phyloP scores from a whole-genome alignment of 1,140 invertebrate species.

The Schlechtendalia chinensis region DNA sequence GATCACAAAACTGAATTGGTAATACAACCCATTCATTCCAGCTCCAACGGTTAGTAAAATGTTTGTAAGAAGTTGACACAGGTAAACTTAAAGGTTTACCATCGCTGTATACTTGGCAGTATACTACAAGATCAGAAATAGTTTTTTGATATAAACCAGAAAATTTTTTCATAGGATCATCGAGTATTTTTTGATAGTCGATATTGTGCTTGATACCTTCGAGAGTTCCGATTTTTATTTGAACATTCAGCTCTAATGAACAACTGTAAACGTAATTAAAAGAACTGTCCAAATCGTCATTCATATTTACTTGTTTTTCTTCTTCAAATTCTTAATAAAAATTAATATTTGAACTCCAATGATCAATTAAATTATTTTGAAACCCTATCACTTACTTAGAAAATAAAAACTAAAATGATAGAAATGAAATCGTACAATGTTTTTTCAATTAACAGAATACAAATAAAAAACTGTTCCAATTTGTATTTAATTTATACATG shows the following conservation, averaged over 20 bases:
- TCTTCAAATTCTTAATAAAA: background rate
- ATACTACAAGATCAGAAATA: constrained; percentile 84
- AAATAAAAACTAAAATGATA: background rate
- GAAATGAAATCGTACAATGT: no score
- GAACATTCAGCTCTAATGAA: constrained; percentile 78
- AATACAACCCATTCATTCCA: constrained; percentile 98
- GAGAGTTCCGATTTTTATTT: constrained; percentile 94
- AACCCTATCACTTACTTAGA: background rate
- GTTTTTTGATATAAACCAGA: constrained; percentile 79
- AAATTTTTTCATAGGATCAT: constrained; percentile 86
- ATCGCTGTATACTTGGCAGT: constrained; percentile 83
- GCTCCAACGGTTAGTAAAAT: constrained; percentile 88
- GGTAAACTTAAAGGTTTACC: constrained; percentile 81
- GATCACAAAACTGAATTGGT: constrained; percentile 86
- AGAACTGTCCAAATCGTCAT: constrained; percentile 53
- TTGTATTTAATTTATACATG: no score
- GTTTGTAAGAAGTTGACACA: constrained; percentile 88
- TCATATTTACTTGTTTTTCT: constrained; percentile 1
- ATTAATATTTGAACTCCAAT: background rate
- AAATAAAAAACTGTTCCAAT: no score
- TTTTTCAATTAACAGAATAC: no score
- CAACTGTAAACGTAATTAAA: constrained; percentile 89
- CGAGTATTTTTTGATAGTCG: constrained; percentile 81
- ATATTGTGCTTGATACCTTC: constrained; percentile 85
- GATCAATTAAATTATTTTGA: background rate